A percentile compares a stretch with the other conserved stretches of the same genome.
These are phyloP conservation scores for Festucalex cinctus DNA, from an alignment of 2,113 vertebrate species.

Conservation along the genomic window DNA sequence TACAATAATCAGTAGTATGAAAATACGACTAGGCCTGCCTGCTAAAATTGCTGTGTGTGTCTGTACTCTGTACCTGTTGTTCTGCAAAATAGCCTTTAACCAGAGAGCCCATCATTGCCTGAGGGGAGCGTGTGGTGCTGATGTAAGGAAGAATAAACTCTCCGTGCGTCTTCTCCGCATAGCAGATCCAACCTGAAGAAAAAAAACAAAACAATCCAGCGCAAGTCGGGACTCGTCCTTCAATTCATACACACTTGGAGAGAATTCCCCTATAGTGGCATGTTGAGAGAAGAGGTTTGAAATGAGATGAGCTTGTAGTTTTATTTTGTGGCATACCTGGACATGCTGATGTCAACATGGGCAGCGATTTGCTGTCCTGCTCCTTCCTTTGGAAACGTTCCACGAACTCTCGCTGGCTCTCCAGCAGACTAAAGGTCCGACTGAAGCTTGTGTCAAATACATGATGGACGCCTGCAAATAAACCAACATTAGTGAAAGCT, in stretches of 20 bases:
- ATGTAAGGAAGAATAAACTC: conserved; percentile 86
- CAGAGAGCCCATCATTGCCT: conserved; percentile 94
- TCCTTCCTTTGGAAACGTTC: conserved; percentile 76
- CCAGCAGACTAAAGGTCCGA: conserved; percentile 90
- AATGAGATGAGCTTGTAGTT: background rate
- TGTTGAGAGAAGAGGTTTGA: background rate
- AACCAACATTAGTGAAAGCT: background rate
- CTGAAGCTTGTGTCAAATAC: conserved; percentile 93
- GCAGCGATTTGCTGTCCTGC: conserved; percentile 74
- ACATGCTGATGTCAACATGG: conserved; percentile 89
- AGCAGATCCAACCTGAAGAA: conserved; percentile 94
- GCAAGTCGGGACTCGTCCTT: background rate
- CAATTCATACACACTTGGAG: background rate
- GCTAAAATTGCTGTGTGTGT: too few species aligned
- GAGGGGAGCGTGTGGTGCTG: conserved; percentile 88
- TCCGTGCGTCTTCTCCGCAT: conserved; percentile 94
- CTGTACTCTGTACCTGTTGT: conserved; percentile 76
- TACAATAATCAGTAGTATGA: too few species aligned
- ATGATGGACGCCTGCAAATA: conserved; percentile 80
- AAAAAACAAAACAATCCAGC: background rate
- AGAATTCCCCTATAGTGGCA: background rate
- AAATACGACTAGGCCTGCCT: too few species aligned
- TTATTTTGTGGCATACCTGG: conserved; percentile 76
- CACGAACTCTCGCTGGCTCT: conserved; percentile 90
- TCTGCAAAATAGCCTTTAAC: conserved; percentile 85